Base-by-base conservation (phyloP, 2,888 invertebrate genomes). In the Diadromus collaris region DNA sequence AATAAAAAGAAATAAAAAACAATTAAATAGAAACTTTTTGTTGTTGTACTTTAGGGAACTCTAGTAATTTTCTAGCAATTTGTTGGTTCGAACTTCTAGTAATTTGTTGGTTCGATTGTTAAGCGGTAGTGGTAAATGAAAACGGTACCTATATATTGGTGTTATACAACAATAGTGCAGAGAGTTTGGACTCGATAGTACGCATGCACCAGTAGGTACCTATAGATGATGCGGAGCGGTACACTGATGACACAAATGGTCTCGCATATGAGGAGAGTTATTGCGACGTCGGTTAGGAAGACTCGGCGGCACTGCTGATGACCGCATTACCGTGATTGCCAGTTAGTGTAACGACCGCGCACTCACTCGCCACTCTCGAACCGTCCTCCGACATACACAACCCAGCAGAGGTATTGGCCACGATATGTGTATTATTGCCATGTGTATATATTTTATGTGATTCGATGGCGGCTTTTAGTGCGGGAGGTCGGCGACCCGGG, bases 281-380 rank as follows among this genome's bases (percentile, higher is more conserved):
- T 65, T 61, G 75, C 70, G 60, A 60, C 70, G 65, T 70, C 65
- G 54, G 69, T 51, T 71, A 58, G 34, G 64, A 76, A 68, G 76
- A 51, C 79, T 68, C 61, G 61, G 48, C 64, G 85, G 82, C 83
- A 85, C 85, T 84, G 72, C 85, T 86, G 88, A 89, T 88, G 87
- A 88, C 86, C 85, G 86, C 83, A 89, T 89, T 89, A 89, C 87
- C 87, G 88, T 87, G 88, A 89, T 89, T 89, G 88, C 88, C 88
- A 87, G 86, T 89, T 89, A 88, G 87, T 85, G 85, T 88, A 88
- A 88, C 88, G 87, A 87, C 84, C 83, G 83, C 76, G 76, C 56
- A 71, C 79, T 87, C 87, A 83, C 86, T 86, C 67, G 54, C 46
- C 76, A 67, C 79, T 72, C 68, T 76, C 76, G 64, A 76, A 76